Evolutionary conservation across 2,113 vertebrate genomes (phyloP).

Genomic region (Seriola quinqueradiata): DNA sequence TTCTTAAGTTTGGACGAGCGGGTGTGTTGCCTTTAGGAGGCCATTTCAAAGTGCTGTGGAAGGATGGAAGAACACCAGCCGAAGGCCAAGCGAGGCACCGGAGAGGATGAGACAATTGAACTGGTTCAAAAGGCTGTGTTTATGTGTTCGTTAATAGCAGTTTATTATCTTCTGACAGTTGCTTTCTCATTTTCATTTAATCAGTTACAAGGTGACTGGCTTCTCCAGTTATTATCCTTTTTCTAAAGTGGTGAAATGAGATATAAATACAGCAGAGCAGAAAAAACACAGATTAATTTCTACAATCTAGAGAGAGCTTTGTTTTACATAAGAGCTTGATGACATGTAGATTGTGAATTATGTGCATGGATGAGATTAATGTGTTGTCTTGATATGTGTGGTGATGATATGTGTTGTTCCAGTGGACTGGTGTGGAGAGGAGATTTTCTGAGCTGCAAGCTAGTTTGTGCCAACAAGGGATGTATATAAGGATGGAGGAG

Average conservation of each 20-base stretch:
- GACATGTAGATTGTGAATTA: neutral
- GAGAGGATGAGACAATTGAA: slow-evolving; percentile 51
- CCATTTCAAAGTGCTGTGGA: slow-evolving; percentile 65
- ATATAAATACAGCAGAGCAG: neutral
- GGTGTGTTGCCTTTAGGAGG: slow-evolving; percentile 66
- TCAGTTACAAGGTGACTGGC: neutral
- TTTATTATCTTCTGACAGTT: slow-evolving; percentile 35
- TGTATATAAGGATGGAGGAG: neutral
- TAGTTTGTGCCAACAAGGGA: neutral
- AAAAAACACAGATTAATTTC: neutral
- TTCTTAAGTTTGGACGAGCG: slow-evolving; percentile 48
- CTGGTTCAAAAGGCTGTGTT: slow-evolving; percentile 42
- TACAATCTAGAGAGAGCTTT: neutral
- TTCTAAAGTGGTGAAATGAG: slow-evolving; percentile 6
- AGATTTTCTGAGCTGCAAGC: neutral
- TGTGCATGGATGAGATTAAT: neutral
- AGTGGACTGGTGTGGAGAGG: neutral
- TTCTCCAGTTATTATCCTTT: neutral
- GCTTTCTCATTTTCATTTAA: slow-evolving; percentile 23
- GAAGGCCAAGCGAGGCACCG: slow-evolving; percentile 33
- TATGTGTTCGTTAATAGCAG: slow-evolving; percentile 34
- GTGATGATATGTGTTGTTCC: neutral
- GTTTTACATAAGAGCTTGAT: neutral
- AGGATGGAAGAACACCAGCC: slow-evolving; percentile 64
- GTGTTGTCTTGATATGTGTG: neutral